These are phyloP conservation scores for Sebastolobus alascanus DNA, from an alignment of 2,797 vertebrate species.

Conservation along the genomic window DNA sequence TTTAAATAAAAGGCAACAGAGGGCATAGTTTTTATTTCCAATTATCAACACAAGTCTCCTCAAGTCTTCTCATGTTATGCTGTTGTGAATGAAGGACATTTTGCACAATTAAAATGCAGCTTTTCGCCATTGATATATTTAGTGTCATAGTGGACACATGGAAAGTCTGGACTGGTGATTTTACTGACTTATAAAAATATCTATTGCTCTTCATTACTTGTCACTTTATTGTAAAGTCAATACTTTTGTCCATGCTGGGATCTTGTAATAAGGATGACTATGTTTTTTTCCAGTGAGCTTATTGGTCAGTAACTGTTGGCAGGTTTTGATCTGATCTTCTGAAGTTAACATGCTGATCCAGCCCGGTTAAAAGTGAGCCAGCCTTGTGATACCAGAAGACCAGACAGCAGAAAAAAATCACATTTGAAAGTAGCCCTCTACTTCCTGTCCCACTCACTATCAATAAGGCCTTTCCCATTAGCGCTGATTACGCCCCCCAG, in stretches of 20 bases:
- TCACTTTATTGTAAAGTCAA: background rate
- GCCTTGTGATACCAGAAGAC: background rate
- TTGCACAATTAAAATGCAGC: background rate
- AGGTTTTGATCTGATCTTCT: background rate
- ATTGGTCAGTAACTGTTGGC: background rate
- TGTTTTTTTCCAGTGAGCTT: background rate
- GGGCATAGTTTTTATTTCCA: background rate
- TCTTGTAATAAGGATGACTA: background rate
- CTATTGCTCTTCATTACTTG: background rate
- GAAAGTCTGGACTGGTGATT: background rate
- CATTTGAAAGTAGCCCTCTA: background rate
- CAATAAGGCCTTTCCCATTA: conserved; percentile 45
- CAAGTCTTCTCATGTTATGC: background rate
- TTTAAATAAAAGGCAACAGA: background rate
- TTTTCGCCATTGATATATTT: background rate
- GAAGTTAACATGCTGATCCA: background rate
- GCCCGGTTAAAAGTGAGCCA: background rate
- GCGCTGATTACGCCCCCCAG: conserved; percentile 3
- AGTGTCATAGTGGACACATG: background rate
- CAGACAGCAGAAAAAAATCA: background rate
- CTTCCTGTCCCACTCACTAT: conserved; percentile 16
- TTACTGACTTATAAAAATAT: background rate
- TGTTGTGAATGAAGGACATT: background rate
- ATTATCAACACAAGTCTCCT: background rate
- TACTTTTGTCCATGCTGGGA: background rate